A percentile compares a stretch with the other conserved stretches of the same genome.
These are phyloP conservation scores for Acanthopleura granulata DNA, from an alignment of 2,888 invertebrate genomes.

Conservation along the genomic window DNA sequence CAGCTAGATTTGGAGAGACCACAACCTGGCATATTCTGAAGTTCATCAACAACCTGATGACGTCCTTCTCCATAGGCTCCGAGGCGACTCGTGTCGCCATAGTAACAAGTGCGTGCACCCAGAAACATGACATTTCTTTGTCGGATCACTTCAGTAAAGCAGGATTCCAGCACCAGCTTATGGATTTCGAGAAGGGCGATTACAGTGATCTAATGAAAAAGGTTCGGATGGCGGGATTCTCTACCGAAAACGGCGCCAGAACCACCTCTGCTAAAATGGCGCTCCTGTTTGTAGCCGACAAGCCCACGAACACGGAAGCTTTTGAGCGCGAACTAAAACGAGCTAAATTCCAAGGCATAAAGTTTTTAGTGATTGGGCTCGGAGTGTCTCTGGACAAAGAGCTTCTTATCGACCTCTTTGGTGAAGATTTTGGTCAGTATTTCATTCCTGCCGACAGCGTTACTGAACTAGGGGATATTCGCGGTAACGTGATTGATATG, in stretches of 20 bases:
- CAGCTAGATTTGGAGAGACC: constrained; percentile 1
- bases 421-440: neutral
- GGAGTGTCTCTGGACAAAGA: neutral
- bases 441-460: neutral
- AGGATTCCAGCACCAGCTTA: neutral
- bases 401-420: neutral
- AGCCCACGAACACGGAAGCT: neutral
- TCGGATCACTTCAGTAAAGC: neutral
- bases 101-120: neutral
- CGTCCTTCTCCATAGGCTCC: neutral
- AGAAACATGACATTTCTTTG: neutral
- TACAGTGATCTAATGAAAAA: constrained; percentile 1
- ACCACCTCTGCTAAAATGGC: neutral
- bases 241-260: neutral
- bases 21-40: neutral
- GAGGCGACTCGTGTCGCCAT: neutral
- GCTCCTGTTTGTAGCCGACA: neutral
- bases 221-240: neutral
- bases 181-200: neutral
- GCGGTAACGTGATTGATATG: no score
- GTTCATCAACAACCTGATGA: constrained; percentile 6
- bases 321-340: neutral
- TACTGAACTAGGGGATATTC: no score
- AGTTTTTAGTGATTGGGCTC: neutral
- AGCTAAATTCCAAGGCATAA: neutral